These are phyloP conservation scores for Phrixothrix hirtus DNA, from an alignment of 2,888 invertebrate genomes.

Conservation along the genomic window DNA sequence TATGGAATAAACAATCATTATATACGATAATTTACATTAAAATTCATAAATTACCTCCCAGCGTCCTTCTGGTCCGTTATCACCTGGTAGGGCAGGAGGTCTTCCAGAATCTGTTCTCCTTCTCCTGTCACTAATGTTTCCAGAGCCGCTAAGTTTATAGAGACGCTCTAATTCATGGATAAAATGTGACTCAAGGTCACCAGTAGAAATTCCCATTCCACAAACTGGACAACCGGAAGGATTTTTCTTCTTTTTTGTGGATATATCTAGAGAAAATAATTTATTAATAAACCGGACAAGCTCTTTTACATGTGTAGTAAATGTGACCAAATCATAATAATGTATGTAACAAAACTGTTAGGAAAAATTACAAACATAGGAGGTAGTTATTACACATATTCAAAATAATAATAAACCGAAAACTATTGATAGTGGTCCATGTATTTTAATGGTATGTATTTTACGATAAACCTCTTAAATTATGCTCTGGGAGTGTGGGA, in stretches of 20 bases:
- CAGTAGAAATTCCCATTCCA: conserved; percentile 66
- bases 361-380: background rate
- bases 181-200: conserved; percentile 71
- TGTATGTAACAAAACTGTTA: background rate
- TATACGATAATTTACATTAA: no score
- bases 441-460: no score
- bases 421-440: no score
- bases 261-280: conserved; percentile 13
- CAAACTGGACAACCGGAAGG: conserved; percentile 68
- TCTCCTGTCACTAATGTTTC: conserved; percentile 56
- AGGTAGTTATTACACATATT: no score
- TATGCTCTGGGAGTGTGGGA: no score
- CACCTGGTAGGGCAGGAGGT: conserved; percentile 54
- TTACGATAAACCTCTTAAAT: no score
- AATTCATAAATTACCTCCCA: conserved; percentile 75
- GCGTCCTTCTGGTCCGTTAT: conserved; percentile 62
- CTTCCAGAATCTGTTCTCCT: conserved; percentile 50
- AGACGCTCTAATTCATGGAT: conserved; percentile 71
- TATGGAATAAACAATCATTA: no score
- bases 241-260: conserved; percentile 51
- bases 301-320: no score
- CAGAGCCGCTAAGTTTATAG: conserved; percentile 62
- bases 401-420: no score
- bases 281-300: background rate
- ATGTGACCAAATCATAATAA: background rate